Evolutionary conservation across 2,113 vertebrate species (phyloP).

Genomic region (Pseudorasbora parva): DNA sequence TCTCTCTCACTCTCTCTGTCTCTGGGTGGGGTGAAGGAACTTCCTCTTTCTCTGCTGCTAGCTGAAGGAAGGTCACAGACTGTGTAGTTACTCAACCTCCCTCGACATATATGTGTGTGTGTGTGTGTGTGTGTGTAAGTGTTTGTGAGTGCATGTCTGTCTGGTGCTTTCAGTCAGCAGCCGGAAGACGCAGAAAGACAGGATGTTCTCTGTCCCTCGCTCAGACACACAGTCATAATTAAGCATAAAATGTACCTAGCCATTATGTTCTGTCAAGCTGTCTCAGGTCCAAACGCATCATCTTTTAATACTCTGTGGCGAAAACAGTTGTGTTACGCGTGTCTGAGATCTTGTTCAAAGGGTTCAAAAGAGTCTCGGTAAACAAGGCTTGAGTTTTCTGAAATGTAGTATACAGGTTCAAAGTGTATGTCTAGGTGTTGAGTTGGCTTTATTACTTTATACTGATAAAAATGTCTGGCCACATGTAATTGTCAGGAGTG

Average conservation of each 20-base stretch:
- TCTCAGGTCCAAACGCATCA: not conserved
- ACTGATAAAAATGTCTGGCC: slow-evolving; percentile 34
- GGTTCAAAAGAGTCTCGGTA: slow-evolving; percentile 28
- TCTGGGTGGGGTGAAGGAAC: slow-evolving; percentile 49
- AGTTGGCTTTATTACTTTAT: slow-evolving; percentile 21
- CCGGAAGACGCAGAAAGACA: slow-evolving; percentile 81
- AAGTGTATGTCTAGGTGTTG: slow-evolving; percentile 36
- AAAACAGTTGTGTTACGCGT: not conserved
- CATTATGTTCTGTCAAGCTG: slow-evolving; percentile 11
- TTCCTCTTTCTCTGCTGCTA: slow-evolving; percentile 50
- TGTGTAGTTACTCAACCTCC: slow-evolving; percentile 70
- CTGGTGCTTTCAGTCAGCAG: slow-evolving; percentile 73
- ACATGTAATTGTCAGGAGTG: slow-evolving; percentile 25
- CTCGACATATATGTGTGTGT: slow-evolving; percentile 23
- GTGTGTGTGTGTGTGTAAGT: slow-evolving; percentile 40
- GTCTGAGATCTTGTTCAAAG: not conserved
- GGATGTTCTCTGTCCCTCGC: slow-evolving; percentile 66
- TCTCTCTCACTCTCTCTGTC: slow-evolving; percentile 30
- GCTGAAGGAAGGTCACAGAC: slow-evolving; percentile 69
- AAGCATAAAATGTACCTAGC: not conserved
- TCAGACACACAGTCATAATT: slow-evolving; percentile 27
- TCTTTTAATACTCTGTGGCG: slow-evolving; percentile 3
- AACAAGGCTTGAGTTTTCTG: slow-evolving; percentile 13
- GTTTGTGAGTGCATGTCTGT: slow-evolving; percentile 61
- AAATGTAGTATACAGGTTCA: slow-evolving; percentile 25